Percentiles rank a stretch among this genome's conserved stretches.
These are phyloP conservation scores for Prietella phreatophila DNA, from an alignment of 2,113 vertebrate genomes.

Conservation along the genomic window DNA sequence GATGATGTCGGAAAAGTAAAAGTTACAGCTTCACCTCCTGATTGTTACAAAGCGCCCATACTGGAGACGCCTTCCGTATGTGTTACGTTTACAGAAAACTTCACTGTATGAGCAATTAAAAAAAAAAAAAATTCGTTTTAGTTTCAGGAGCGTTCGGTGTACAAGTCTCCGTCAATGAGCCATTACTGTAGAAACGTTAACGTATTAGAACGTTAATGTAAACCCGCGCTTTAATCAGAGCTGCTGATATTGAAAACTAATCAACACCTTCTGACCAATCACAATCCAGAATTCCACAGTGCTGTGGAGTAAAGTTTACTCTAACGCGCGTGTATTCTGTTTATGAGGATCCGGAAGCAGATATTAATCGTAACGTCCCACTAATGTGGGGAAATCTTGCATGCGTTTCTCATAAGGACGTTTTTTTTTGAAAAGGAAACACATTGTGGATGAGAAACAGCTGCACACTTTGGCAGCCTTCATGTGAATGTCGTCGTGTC, in stretches of 20 bases:
- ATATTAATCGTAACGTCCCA: background rate
- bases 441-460: background rate
- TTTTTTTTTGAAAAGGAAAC: background rate
- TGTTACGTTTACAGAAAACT: no score
- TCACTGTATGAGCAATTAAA: no score
- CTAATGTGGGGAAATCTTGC: background rate
- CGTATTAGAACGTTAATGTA: background rate
- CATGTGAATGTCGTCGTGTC: background rate
- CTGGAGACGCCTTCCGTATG: no score
- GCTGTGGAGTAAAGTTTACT: background rate
- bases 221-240: background rate
- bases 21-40: no score
- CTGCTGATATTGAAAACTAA: background rate
- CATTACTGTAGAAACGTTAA: background rate
- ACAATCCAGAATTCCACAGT: background rate
- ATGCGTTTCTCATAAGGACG: background rate
- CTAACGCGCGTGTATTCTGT: background rate
- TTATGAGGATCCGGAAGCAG: background rate
- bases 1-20: no score
- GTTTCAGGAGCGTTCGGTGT: background rate
- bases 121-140: no score
- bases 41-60: no score
- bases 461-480: background rate
- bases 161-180: background rate
- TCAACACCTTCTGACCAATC: background rate